A percentile compares a stretch with the other conserved stretches of the same genome.
These are phyloP conservation scores for Acholoe squamosa DNA, from an alignment of 2,888 invertebrate species.

Conservation along the genomic window DNA sequence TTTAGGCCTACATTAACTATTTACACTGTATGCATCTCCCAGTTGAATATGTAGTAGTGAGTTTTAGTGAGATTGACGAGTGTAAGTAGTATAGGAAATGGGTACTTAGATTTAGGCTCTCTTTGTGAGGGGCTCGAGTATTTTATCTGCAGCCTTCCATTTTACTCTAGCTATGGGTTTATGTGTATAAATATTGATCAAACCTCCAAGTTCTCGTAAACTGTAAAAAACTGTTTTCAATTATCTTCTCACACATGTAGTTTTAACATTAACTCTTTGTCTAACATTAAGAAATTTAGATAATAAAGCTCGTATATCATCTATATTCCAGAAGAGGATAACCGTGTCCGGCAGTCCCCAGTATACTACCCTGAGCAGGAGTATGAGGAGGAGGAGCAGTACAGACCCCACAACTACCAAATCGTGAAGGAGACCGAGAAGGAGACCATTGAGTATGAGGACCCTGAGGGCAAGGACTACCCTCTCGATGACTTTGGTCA, in stretches of 20 bases:
- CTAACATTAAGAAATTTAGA: background rate
- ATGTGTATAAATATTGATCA: too few relatives aligned
- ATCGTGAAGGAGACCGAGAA: background rate
- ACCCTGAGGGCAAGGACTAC: conserved; percentile 30
- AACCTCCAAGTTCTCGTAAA: background rate
- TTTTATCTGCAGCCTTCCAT: background rate
- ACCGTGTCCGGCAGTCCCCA: background rate
- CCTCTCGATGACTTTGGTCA: conserved; percentile 28
- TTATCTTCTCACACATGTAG: background rate
- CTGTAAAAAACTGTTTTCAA: background rate
- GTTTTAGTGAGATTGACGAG: background rate
- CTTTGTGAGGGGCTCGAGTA: background rate
- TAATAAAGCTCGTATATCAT: background rate
- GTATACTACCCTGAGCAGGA: background rate
- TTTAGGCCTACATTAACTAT: background rate
- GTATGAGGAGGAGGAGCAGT: background rate
- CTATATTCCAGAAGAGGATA: background rate
- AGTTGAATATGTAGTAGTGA: background rate
- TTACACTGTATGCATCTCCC: background rate
- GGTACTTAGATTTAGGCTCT: background rate
- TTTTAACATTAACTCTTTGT: background rate
- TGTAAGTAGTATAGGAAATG: background rate
- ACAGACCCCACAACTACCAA: background rate
- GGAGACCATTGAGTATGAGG: background rate
- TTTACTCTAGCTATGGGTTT: background rate